Base-by-base conservation (phyloP, 2,113 vertebrate species). In the Siniperca knerii region DNA sequence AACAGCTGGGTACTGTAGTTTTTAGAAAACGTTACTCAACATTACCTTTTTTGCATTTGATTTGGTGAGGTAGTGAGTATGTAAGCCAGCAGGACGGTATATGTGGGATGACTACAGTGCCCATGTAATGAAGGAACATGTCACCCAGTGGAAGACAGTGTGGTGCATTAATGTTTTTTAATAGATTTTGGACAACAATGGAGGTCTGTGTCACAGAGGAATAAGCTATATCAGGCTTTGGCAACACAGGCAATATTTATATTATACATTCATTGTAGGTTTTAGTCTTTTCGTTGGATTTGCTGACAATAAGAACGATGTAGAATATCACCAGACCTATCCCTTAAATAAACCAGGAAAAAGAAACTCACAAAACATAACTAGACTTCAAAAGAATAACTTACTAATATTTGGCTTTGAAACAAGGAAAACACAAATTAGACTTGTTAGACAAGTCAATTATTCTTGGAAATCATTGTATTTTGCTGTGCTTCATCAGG, bases 71-170 rank as follows among this genome's bases (percentile, higher is more conserved):
- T 57, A 3, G 44, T 78, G 62, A 68, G 67, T 69, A 62, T 50
- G 50, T 73, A 68, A 37, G 18, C 37, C 16, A 73, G 75, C 68
- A 54, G 46, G 54, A 29, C 25, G 8, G 4, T 70, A 48, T 40
- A 23, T 74, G 46, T 54, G 40, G 68, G 75, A 50, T 78, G 66
- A 76, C 46, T 76, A 23, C 65, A 8, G 70, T 50, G 57, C 23
- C 62, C 18, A 12, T 71, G 23, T 54, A 46, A 60, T 77, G 29
- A 66, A 77, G n/a, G 33, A 75, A 33, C 16, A n/a, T 69, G 21
- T 58, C 54, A 46, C 20, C 37, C 65, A 44, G 57, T 20, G 72
- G 20, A 40, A n/a, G n/a, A 67, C 5, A 37, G 35, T 37, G 35
- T 37, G 35, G 35, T 37, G 5, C 35, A 4, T 37, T 37, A 6